Evolutionary conservation across 1,140 invertebrate genomes (phyloP).

Genomic region (Patella vulgata): DNA sequence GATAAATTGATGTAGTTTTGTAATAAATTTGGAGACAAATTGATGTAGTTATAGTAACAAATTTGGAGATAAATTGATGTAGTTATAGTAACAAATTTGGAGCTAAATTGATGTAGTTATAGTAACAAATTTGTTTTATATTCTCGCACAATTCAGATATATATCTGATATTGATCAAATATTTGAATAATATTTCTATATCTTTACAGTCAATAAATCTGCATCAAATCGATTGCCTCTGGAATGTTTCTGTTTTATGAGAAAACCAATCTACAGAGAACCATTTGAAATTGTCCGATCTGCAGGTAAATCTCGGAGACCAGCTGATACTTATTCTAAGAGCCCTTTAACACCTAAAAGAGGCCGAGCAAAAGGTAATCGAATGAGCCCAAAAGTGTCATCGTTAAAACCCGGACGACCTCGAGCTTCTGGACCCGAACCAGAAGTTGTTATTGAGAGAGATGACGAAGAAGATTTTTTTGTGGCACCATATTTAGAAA

Average conservation of each 20-base stretch:
- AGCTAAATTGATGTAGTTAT: too few relatives aligned
- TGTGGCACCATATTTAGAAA: neutral
- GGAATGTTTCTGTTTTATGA: constrained; percentile 52
- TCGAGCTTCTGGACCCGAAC: constrained; percentile 22
- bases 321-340: neutral
- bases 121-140: too few relatives aligned
- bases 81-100: too few relatives aligned
- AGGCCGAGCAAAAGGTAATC: constrained; percentile 4
- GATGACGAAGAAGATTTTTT: constrained; percentile 34
- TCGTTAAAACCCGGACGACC: constrained; percentile 20
- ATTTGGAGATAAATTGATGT: too few relatives aligned
- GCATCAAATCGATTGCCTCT: constrained; percentile 26
- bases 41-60: too few relatives aligned
- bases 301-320: constrained; percentile 25
- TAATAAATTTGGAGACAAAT: too few relatives aligned
- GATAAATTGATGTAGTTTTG: too few relatives aligned
- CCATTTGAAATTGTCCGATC: constrained; percentile 52
- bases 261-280: constrained; percentile 43
- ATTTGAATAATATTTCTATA: too few relatives aligned
- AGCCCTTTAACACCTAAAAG: neutral
- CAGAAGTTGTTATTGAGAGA: constrained; percentile 46
- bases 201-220: constrained; percentile 30
- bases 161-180: too few relatives aligned
- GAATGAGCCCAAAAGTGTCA: constrained; percentile 10
- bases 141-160: too few relatives aligned